Conservation (phyloP, 92 coral and sea anemone genomes). For the Umimayanthus chanpuru region DNA sequence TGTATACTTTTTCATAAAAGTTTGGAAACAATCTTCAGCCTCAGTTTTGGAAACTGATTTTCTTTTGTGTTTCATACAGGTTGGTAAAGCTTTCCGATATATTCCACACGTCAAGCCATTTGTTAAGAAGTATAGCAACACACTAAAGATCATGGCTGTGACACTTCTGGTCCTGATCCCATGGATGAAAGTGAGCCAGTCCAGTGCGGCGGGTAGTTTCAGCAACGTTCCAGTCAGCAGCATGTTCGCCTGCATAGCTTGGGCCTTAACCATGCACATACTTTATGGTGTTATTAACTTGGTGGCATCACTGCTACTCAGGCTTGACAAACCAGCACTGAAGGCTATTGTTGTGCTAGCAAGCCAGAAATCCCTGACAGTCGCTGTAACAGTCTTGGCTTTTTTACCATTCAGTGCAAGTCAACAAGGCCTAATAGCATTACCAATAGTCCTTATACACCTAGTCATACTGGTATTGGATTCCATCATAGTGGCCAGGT, state of each 20-base stretch:
- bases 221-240: conserved; percentile 64
- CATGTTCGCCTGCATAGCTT: conserved; percentile 74
- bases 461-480: conserved; percentile 79
- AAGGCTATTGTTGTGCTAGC: conserved; percentile 85
- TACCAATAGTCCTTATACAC: conserved; percentile 89
- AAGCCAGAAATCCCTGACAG: conserved; percentile 89
- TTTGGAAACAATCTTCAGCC: too few species aligned
- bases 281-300: conserved; percentile 67
- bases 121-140: conserved; percentile 72
- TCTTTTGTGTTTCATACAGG: conserved; percentile 50
- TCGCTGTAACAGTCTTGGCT: conserved; percentile 80
- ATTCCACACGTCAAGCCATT: conserved; percentile 74
- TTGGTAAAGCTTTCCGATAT: conserved; percentile 87
- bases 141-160: conserved; percentile 74
- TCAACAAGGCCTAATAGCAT: conserved; percentile 81
- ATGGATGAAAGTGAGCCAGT: conserved; percentile 95
- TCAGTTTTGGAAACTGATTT: too few species aligned
- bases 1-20: too few species aligned
- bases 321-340: conserved; percentile 66
- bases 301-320: conserved; percentile 59
- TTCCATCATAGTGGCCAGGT: conserved; percentile 76
- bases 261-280: conserved; percentile 89
- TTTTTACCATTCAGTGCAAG: conserved; percentile 79
- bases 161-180: conserved; percentile 83
- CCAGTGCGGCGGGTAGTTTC: conserved; percentile 84